Evolutionary conservation across 2,888 invertebrate genomes (phyloP).

Genomic region (Lasioglossum figueresi): DNA sequence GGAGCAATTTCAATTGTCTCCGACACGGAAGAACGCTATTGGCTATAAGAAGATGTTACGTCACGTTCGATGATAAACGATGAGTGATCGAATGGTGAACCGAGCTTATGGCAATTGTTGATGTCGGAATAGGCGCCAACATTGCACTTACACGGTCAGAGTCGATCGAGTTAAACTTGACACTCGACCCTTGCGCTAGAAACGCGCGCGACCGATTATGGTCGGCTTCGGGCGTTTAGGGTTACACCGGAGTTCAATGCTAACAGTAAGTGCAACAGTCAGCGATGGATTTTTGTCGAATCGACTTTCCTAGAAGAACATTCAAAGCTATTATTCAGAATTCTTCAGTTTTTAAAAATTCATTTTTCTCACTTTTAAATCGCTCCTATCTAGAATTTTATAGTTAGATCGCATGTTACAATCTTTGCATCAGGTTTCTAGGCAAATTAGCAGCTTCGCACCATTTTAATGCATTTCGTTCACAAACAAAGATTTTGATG

Average conservation of each 20-base stretch:
- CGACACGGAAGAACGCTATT: too few relatives aligned
- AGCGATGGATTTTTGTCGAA: constrained; percentile 16
- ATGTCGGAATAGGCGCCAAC: constrained; percentile 50
- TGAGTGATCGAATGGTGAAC: constrained; percentile 34
- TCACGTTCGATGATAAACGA: neutral
- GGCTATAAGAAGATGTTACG: neutral
- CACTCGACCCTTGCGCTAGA: constrained; percentile 63
- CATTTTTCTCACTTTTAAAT: neutral
- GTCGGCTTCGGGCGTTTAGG: constrained; percentile 62
- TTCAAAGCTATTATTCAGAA: neutral
- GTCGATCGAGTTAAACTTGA: constrained; percentile 58
- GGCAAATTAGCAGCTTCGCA: neutral
- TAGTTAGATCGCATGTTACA: neutral
- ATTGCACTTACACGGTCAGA: constrained; percentile 36
- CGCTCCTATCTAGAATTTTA: neutral
- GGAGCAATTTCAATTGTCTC: too few relatives aligned
- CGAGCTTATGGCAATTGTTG: constrained; percentile 26
- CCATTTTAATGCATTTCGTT: neutral
- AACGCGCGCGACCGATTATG: constrained; percentile 64
- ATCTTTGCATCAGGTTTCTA: neutral
- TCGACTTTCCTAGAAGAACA: neutral
- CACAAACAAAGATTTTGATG: too few relatives aligned
- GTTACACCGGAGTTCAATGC: constrained; percentile 62
- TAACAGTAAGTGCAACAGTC: constrained; percentile 27
- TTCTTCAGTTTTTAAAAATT: neutral